Percentiles rank a stretch among this genome's conserved stretches.
Evolutionary conservation across 92 coral and sea anemone species (phyloP).

Genomic region (Diadumene lineata): DNA sequence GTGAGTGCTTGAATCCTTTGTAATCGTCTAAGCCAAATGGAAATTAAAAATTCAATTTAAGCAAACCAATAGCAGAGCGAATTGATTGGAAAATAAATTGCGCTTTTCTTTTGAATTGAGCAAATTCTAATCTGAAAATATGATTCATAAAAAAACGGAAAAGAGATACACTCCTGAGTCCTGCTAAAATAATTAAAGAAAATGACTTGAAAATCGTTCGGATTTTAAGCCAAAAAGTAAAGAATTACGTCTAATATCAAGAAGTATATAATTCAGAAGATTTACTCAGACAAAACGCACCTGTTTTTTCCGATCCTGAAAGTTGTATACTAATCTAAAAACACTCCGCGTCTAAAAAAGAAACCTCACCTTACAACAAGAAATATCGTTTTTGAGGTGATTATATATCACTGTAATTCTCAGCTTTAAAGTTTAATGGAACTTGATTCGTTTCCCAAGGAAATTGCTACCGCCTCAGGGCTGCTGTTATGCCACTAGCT

Average conservation of each 20-base stretch:
- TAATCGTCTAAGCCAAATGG: neutral
- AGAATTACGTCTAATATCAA: neutral
- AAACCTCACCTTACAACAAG: no score
- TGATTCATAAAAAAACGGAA: neutral
- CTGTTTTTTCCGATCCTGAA: neutral
- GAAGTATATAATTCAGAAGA: neutral
- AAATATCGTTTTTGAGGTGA: neutral
- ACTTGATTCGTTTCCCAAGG: neutral
- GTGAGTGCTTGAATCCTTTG: neutral
- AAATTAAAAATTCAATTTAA: constrained; percentile 12
- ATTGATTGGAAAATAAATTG: neutral
- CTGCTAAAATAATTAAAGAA: no score
- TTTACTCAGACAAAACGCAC: neutral
- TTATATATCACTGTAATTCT: neutral
- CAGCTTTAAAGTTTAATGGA: neutral
- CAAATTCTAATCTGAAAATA: no score
- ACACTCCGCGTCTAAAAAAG: neutral
- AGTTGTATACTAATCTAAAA: neutral
- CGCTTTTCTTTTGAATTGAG: neutral
- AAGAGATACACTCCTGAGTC: neutral
- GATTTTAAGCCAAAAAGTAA: neutral
- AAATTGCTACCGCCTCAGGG: neutral
- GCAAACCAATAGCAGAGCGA: neutral
- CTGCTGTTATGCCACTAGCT: no score
- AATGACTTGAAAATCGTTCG: neutral